These are phyloP conservation scores for Aphidius gifuensis DNA, from an alignment of 1,140 invertebrate genomes.

Conservation along the genomic window DNA sequence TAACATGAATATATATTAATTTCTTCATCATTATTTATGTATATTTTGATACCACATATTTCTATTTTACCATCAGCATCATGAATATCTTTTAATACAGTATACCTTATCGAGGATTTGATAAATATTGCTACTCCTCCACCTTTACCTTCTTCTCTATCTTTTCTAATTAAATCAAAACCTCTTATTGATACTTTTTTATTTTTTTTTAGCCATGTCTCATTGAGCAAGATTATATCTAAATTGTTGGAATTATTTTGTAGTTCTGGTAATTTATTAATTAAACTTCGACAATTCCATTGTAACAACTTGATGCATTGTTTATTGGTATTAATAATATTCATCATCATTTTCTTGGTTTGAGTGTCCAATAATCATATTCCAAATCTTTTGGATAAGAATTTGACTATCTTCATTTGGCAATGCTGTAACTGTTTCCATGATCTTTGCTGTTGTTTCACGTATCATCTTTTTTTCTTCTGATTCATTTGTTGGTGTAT, in stretches of 20 bases:
- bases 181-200: background rate
- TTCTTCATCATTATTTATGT: background rate
- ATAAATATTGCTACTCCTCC: constrained; percentile 12
- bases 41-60: constrained; percentile 5
- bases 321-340: background rate
- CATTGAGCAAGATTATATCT: constrained; percentile 6
- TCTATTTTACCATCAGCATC: constrained; percentile 5
- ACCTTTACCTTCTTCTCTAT: background rate
- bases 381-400: no score
- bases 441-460: no score
- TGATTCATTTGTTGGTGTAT: no score
- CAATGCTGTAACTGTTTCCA: no score
- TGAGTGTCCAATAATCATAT: no score
- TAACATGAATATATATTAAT: background rate
- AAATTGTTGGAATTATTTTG: constrained; percentile 7
- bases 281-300: constrained; percentile 16
- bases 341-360: background rate
- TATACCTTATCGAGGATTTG: background rate
- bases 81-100: background rate
- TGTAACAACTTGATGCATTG: constrained; percentile 3
- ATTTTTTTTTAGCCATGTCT: constrained; percentile 7
- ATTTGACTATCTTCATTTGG: no score
- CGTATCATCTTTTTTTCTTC: no score
- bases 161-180: constrained; percentile 11
- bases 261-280: constrained; percentile 5